A percentile compares a stretch with the other conserved stretches of the same genome.
Conservation (phyloP, 2,888 invertebrate species). For the Camptogramma bilineatum region DNA sequence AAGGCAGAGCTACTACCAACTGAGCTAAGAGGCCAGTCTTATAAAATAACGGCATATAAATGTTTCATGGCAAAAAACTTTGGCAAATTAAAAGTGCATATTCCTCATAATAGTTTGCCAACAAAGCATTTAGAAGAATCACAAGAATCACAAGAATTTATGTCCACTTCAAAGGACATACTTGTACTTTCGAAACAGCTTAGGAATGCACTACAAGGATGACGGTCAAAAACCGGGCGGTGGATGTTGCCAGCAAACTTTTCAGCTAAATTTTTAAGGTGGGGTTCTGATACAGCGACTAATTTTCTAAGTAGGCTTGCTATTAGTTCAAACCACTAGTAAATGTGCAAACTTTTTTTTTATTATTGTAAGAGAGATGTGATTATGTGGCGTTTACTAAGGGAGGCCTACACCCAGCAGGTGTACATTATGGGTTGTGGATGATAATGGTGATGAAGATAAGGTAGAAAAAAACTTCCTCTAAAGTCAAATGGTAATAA, state of each 20-base stretch:
- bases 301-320: neutral
- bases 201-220: conserved; percentile 30
- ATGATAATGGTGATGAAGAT: too few species aligned
- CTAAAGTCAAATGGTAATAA: too few species aligned
- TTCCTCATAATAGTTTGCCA: conserved; percentile 10
- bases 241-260: conserved; percentile 32
- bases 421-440: too few species aligned
- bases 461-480: too few species aligned
- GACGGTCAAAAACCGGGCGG: conserved; percentile 30
- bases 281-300: conserved; percentile 2
- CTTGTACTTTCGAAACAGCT: conserved; percentile 26
- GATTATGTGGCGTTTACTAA: too few species aligned
- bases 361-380: too few species aligned
- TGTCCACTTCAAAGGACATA: conserved; percentile 23
- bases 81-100: conserved; percentile 6
- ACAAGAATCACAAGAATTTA: conserved; percentile 29
- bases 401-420: too few species aligned
- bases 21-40: too few species aligned
- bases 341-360: too few species aligned
- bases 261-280: conserved; percentile 19
- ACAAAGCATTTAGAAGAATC: conserved; percentile 15
- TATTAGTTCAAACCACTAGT: too few species aligned
- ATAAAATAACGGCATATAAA: too few species aligned
- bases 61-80: neutral
- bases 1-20: too few species aligned